These are phyloP conservation scores for Panulirus ornatus DNA, from an alignment of 1,140 invertebrate species.

Conservation along the genomic window DNA sequence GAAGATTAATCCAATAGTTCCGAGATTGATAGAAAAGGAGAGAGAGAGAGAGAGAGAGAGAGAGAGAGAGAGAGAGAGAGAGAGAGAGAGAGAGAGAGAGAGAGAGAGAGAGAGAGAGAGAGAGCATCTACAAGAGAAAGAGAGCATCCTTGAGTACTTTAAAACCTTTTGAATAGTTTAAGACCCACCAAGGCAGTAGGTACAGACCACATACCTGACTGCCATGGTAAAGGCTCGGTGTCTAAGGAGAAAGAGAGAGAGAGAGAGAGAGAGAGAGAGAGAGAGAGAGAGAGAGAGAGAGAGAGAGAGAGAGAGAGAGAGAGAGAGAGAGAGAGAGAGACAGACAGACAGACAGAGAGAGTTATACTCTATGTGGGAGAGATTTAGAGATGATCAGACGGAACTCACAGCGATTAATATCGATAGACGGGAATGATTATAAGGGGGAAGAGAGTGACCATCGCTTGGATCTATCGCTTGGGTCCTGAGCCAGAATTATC, in stretches of 20 bases:
- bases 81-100: background rate
- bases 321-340: background rate
- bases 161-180: background rate
- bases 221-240: background rate
- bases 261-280: slow-evolving; percentile 21
- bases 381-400: no score
- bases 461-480: no score
- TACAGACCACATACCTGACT: background rate
- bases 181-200: background rate
- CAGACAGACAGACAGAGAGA: background rate
- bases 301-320: slow-evolving; percentile 20
- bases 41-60: background rate
- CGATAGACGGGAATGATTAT: no score
- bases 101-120: background rate
- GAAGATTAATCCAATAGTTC: no score
- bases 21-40: background rate
- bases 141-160: background rate
- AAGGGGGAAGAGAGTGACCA: no score
- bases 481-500: no score
- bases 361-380: no score
- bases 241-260: slow-evolving; percentile 1
- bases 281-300: slow-evolving; percentile 27
- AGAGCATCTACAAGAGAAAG: no score
- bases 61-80: background rate
- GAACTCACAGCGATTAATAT: no score